Evolutionary conservation across 2,113 vertebrate species (phyloP), one percentile per base, ranked within the genome.

Genomic region (Takifugu flavidus): DNA sequence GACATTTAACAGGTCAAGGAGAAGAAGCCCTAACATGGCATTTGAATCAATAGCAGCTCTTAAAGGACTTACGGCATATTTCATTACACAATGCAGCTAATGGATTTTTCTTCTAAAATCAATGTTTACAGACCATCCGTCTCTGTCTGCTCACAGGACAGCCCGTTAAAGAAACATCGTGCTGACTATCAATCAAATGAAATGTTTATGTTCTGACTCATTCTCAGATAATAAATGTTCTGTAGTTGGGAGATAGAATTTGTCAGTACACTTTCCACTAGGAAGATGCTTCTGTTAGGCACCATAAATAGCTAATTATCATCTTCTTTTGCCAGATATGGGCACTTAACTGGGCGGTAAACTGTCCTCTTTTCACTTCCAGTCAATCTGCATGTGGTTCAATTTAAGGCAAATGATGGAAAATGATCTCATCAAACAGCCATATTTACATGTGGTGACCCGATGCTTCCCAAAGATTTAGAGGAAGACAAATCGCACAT

Each of bases 21-120:
- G 55, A 65, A 49, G 66, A 55, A 73, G 67, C 51, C 20, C 44
- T 56, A 11, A 49, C 59, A 58, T 31, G 47, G 46, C 14, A 12
- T 44, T 67, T 65, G 6, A 78, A 82, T 79, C 79, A 67, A 79
- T 73, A 68, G 34, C 56, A 27, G 14, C 54, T 72, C 67, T 74
- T 70, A 62, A 67, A 82, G 61, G 45, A 71, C 65, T 70, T 65
- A 63, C 79, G 73, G 46, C 53, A 50, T 60, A 67, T 75, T 70
- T 55, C 54, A 74, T 79, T 70, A 65, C 44, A 75, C 27, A 3
- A 53, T 56, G 51, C 49, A 59, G 56, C 59, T 25, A 52, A 69
- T 14, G 44, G 42, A 13, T 67, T 39, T 50, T 61, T 15, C 15
- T 25, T 25, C 45, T 8, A 25, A 54, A 50, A 70, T 79, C 67